Evolutionary conservation across 1,140 invertebrate genomes (phyloP).

Genomic region (Ooceraea biroi): DNA sequence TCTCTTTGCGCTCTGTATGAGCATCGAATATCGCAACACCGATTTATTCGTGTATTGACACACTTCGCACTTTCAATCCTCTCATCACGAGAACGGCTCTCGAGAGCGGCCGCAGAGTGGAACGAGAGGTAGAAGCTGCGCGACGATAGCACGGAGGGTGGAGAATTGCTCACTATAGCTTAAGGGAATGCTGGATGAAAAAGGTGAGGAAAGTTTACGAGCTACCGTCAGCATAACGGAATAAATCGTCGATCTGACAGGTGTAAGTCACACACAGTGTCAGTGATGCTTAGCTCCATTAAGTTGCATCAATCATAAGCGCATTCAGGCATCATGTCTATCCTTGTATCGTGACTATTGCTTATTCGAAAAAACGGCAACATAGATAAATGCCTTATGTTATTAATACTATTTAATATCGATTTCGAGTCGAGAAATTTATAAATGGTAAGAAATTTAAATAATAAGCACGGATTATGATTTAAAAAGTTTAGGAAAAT

Average conservation of each 20-base stretch:
- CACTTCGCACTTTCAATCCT: constrained; percentile 43
- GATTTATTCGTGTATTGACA: constrained; percentile 57
- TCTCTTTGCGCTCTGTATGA: constrained; percentile 28
- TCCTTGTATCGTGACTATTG: no score
- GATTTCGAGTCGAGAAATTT: no score
- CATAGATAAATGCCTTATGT: no score
- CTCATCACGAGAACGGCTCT: constrained; percentile 54
- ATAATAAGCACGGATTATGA: no score
- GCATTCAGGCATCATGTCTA: no score
- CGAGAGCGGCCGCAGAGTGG: constrained; percentile 58
- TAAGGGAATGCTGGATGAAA: constrained; percentile 23
- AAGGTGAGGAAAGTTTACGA: constrained; percentile 61
- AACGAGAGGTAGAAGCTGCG: constrained; percentile 42
- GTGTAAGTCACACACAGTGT: constrained; percentile 65
- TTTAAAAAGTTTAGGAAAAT: no score
- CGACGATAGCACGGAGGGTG: neutral
- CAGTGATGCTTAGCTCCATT: neutral
- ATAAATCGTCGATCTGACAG: constrained; percentile 75
- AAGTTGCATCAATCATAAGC: no score
- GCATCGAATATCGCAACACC: constrained; percentile 43
- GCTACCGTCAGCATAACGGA: constrained; percentile 56
- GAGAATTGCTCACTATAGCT: neutral
- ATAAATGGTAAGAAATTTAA: no score
- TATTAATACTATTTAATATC: no score
- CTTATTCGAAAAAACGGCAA: no score